phyloP scores from a whole-genome alignment of 2,113 vertebrate genomes.

The Nycticebus coucang region DNA sequence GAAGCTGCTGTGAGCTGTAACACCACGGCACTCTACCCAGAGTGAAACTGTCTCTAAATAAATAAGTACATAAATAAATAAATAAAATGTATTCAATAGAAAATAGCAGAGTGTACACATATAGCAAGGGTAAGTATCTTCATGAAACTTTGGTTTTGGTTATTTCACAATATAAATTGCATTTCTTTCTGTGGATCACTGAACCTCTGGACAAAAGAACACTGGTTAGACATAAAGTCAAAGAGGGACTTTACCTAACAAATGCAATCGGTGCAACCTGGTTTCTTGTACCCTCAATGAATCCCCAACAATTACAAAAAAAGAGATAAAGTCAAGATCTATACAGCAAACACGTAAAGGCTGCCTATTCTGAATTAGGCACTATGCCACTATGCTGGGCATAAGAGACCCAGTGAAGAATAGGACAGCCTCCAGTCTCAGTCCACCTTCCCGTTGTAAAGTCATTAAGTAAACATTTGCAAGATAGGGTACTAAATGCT shows the following conservation, averaged over 20 bases:
- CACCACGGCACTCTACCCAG: too few relatives aligned
- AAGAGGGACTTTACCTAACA: too few relatives aligned
- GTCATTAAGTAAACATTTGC: neutral
- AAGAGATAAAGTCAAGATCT: neutral
- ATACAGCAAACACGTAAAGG: neutral
- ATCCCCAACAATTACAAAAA: too few relatives aligned
- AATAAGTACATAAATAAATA: neutral
- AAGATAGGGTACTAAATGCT: neutral
- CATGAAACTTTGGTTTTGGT: neutral
- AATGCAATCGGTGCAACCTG: too few relatives aligned
- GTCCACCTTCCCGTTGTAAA: neutral
- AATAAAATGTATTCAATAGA: neutral
- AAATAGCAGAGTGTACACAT: neutral
- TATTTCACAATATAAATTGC: neutral
- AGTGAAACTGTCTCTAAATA: too few relatives aligned
- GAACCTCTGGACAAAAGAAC: neutral
- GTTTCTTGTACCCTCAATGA: too few relatives aligned
- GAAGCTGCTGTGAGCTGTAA: too few relatives aligned
- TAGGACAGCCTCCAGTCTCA: neutral
- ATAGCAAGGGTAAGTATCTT: neutral
- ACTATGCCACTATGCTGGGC: neutral
- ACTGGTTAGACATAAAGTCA: neutral
- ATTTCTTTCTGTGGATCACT: neutral
- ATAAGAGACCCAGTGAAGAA: neutral
- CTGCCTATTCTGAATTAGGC: neutral